Evolutionary conservation across 2,797 vertebrate species (phyloP), one percentile per base, ranked within the genome.

Genomic region (Sebastes kiyomatsui): DNA sequence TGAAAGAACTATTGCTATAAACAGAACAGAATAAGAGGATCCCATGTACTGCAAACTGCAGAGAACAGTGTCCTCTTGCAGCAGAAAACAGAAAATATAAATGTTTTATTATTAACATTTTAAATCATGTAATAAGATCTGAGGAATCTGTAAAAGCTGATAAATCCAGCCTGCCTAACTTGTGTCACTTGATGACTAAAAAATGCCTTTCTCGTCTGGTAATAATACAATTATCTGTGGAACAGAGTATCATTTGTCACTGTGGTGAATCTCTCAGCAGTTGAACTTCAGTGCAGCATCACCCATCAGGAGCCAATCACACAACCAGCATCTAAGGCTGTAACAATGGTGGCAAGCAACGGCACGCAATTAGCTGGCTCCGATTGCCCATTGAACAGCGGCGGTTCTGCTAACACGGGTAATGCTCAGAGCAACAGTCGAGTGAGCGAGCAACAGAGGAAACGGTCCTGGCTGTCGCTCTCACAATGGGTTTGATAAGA

Each of bases 291-390:
- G 38, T 18, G 64, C 49, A 20, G 27, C 67, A 16, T 70, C 16
- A 11, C 56, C 55, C 33, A 72, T 80, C 59, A 52, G 60, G 46
- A 82, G 49, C 77, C 25, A 74, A 77, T 83, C 79, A 58, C 16
- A n/a, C 60, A 60, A 72, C 38, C 71, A 52, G 49, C 74, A 71
- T 80, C 49, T 42, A 11, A 6, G 18, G 23, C 73, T 60, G 7
- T 3, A 35, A 77, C 72, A 72, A 77, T 28, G 59, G 61, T 10
- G 32, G 52, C 25, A 16, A 58, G 49, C 30, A 27, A 18, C 13
- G 56, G 54, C 18, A 13, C 22, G 67, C 35, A 73, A 69, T 79
- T 67, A 67, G 22, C 13, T 6, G 38, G 4, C 27, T 66, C 58
- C 46, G 70, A 75, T 62, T 61, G 71, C 56, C 35, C 66, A 38